phyloP scores from a whole-genome alignment of 2,797 vertebrate species.

The Hoplostethus atlanticus region DNA sequence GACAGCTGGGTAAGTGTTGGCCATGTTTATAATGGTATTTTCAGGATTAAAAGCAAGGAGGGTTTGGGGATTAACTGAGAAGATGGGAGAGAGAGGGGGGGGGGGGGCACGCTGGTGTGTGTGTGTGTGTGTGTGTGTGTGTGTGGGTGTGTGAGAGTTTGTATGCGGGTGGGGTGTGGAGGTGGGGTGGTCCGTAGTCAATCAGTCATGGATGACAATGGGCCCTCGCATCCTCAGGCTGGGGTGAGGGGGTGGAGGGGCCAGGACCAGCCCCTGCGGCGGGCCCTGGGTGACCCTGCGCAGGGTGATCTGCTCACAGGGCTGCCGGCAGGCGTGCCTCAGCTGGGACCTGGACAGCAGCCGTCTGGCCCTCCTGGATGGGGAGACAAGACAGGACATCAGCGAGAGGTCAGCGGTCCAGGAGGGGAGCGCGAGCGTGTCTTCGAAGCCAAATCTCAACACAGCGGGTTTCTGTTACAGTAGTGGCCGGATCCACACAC shows the following conservation, averaged over 20 bases:
- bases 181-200: conserved; percentile 17
- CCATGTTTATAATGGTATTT: conserved; percentile 31
- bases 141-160: conserved; percentile 28
- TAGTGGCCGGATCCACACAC: neutral
- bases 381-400: conserved; percentile 55
- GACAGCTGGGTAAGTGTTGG: conserved; percentile 32
- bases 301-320: conserved; percentile 88
- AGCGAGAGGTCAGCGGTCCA: conserved; percentile 26
- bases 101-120: neutral
- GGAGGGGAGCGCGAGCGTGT: too few species aligned
- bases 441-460: too few species aligned
- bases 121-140: neutral
- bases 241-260: conserved; percentile 85
- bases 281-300: conserved; percentile 81
- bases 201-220: conserved; percentile 89
- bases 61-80: conserved; percentile 28
- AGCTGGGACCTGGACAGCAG: conserved; percentile 90
- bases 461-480: too few species aligned
- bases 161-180: neutral
- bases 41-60: conserved; percentile 36
- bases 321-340: conserved; percentile 92
- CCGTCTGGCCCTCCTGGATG: conserved; percentile 89
- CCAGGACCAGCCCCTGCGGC: conserved; percentile 81
- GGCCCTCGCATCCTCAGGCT: conserved; percentile 88
- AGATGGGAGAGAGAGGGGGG: neutral